Evolutionary conservation across 2,797 vertebrate genomes (phyloP).

Genomic region (Crax fasciolata): DNA sequence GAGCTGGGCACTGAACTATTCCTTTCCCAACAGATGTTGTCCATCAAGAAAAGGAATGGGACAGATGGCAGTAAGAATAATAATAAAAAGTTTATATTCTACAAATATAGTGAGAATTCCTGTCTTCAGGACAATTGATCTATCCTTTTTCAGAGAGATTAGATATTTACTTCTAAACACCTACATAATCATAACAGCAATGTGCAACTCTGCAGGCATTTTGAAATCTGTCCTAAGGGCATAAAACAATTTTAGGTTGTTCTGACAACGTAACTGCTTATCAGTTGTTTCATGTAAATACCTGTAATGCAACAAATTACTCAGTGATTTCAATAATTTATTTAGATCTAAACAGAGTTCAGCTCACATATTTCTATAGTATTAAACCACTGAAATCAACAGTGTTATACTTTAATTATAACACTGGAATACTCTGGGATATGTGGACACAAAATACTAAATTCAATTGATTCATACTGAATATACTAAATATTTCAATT

Average conservation of each 20-base stretch:
- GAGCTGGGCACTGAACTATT: not conserved
- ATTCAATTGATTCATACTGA: not conserved
- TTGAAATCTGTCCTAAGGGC: not conserved
- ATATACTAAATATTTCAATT: conserved; percentile 18
- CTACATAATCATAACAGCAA: not conserved
- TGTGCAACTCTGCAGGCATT: not conserved
- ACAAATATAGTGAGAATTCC: not conserved
- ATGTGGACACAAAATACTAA: not conserved
- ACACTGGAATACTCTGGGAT: not conserved
- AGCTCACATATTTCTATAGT: not conserved
- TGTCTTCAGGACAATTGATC: not conserved
- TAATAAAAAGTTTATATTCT: not conserved
- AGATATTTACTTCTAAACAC: not conserved
- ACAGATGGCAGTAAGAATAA: not conserved
- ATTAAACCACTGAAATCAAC: conserved; percentile 3
- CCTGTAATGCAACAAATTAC: not conserved
- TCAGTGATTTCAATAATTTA: not conserved
- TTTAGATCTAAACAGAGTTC: not conserved
- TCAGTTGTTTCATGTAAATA: not conserved
- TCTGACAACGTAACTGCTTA: not conserved
- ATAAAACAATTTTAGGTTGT: not conserved
- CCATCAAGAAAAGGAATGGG: not conserved
- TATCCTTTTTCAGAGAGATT: not conserved
- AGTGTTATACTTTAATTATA: not conserved
- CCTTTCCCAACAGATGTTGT: not conserved